These are phyloP conservation scores for Fistularia tabacaria DNA, from an alignment of 2,797 vertebrate genomes.

Conservation along the genomic window DNA sequence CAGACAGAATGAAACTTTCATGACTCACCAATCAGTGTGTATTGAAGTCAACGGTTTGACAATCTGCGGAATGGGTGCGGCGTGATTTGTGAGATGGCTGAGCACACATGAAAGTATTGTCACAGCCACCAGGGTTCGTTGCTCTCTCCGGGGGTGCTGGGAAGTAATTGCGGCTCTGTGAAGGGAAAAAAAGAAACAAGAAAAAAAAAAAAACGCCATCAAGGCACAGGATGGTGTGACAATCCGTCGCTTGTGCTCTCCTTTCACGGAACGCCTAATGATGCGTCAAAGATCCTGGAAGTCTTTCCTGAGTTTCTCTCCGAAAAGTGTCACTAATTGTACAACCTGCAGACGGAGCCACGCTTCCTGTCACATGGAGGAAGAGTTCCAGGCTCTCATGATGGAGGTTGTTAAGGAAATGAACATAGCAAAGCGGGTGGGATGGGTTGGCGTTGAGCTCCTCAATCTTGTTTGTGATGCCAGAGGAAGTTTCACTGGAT, in stretches of 20 bases:
- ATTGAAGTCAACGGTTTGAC: constrained; percentile 17
- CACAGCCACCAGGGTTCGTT: background rate
- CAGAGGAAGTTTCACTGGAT: too few species aligned
- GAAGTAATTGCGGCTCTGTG: too few species aligned
- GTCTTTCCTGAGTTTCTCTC: constrained; percentile 12
- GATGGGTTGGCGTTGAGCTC: too few species aligned
- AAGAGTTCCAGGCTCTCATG: too few species aligned
- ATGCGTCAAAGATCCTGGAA: constrained; percentile 8
- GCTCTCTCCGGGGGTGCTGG: background rate
- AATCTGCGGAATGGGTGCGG: constrained; percentile 11
- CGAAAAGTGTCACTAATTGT: constrained; percentile 4
- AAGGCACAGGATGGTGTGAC: background rate
- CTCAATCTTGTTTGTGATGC: too few species aligned
- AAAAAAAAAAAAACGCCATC: background rate
- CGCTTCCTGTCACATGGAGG: too few species aligned
- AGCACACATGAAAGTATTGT: constrained; percentile 3
- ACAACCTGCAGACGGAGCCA: too few species aligned
- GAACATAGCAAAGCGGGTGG: too few species aligned
- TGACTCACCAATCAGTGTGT: constrained; percentile 18
- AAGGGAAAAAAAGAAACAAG: too few species aligned
- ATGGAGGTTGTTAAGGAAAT: too few species aligned
- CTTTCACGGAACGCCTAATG: constrained; percentile 25
- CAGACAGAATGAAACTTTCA: constrained; percentile 1
- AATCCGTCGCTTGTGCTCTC: constrained; percentile 4
- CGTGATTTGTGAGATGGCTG: constrained; percentile 2